phyloP scores from a whole-genome alignment of 2,113 vertebrate genomes.

The Cricetomys ansorgei region DNA sequence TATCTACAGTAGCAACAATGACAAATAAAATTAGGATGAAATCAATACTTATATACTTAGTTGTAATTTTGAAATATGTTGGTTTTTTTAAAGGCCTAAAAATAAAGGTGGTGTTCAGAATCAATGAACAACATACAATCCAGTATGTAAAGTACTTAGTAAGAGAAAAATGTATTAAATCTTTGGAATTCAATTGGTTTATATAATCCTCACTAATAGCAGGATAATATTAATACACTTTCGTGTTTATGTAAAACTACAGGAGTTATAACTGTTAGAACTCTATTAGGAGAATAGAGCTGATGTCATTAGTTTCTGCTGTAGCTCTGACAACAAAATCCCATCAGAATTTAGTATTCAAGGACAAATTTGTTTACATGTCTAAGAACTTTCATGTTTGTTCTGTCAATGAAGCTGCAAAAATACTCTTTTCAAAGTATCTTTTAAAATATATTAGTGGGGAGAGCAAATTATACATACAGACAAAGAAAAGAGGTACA shows the following conservation, averaged over 20 bases:
- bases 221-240: neutral
- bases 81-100: conserved; percentile 10
- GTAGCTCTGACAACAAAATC: conserved; percentile 68
- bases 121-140: neutral
- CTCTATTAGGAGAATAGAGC: conserved; percentile 55
- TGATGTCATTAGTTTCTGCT: conserved; percentile 54
- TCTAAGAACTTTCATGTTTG: conserved; percentile 22
- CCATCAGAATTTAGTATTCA: conserved; percentile 55
- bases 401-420: neutral
- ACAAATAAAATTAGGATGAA: neutral
- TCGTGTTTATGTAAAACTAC: conserved; percentile 12
- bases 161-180: conserved; percentile 47
- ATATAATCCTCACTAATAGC: neutral
- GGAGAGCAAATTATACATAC: neutral
- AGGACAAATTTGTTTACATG: conserved; percentile 53
- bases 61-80: neutral
- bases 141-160: conserved; percentile 19
- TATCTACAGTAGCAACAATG: conserved; percentile 9
- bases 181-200: conserved; percentile 2
- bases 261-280: conserved; percentile 12
- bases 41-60: neutral
- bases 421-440: conserved; percentile 8
- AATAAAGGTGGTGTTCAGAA: conserved; percentile 38
- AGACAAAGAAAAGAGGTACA: conserved; percentile 1
- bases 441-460: conserved; percentile 29